Evolutionary conservation across 2,888 invertebrate genomes (phyloP), one percentile per base, ranked within the genome.

Genomic region (Cryptosula pallasiana): DNA sequence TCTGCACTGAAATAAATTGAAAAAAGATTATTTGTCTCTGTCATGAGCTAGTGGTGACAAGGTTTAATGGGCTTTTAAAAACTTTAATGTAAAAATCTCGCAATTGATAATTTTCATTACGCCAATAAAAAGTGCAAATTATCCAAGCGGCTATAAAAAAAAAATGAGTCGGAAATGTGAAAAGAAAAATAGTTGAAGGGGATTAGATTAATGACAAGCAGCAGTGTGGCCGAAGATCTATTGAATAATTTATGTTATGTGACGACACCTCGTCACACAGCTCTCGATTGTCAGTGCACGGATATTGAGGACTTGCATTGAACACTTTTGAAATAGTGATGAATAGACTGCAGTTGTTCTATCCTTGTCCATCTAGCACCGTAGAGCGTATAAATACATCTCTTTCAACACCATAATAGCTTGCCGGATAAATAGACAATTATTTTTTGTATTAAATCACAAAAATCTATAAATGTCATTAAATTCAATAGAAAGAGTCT

Each of bases 391-490:
- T 45, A 9, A 45, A 45, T 45, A 13, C 9, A 57, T 9, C 25
- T 16, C 25, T 25, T 57, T 57, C 25, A 25, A 13, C 5, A 13
- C n/a, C 13, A 23, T 57, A 57, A 57, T 57, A 57, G 57, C n/a
- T 23, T 16, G 25, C 57, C 20, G 57, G 57, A 57, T 57, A 57
- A 57, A 13, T n/a, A 25, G n/a, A 57, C 25, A 25, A 57, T 57
- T 57, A 57, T 57, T 57, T 23, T 57, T 23, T 23, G 25, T 23
- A 57, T 13, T 57, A 57, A 57, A 57, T 57, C 57, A 57, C 57
- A 57, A 57, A 57, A 57, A 57, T 57, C 57, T 57, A 57, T 57
- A 57, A 57, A 57, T 57, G 57, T 23, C 57, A 57, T 57, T 57
- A n/a, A 57, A 57, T 57, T 57, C 57, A 57, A 57, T 57, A 57